These are phyloP conservation scores for Sebastes taczanowskii DNA, from an alignment of 2,797 vertebrate genomes.

Conservation along the genomic window DNA sequence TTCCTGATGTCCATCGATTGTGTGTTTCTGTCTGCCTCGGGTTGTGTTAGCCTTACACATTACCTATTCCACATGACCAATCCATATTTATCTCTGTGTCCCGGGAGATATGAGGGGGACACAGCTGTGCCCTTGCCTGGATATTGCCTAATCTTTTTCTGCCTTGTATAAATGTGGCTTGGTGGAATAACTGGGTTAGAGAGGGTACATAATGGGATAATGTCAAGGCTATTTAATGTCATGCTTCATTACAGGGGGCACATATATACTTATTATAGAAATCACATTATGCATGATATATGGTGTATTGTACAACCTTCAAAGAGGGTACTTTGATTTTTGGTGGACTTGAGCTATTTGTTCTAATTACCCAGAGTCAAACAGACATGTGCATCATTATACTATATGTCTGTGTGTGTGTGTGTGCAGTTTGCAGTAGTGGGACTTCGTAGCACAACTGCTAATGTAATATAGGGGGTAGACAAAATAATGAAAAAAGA, in stretches of 20 bases:
- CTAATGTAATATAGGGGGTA: neutral
- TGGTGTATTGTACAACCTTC: constrained; percentile 13
- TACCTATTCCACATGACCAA: constrained; percentile 49
- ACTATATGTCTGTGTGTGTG: neutral
- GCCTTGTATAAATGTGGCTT: constrained; percentile 42
- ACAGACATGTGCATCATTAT: neutral
- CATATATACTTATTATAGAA: constrained; percentile 28
- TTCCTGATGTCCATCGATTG: constrained; percentile 30
- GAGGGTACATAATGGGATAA: constrained; percentile 49
- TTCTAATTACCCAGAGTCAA: constrained; percentile 3
- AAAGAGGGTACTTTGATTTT: neutral
- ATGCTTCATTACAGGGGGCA: constrained; percentile 15
- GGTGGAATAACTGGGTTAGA: constrained; percentile 61
- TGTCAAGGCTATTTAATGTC: constrained; percentile 39
- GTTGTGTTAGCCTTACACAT: constrained; percentile 23
- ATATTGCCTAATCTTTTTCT: constrained; percentile 57
- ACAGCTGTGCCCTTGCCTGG: constrained; percentile 68
- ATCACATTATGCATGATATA: constrained; percentile 33
- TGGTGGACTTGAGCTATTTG: neutral
- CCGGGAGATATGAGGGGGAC: constrained; percentile 40
- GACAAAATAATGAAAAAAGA: neutral
- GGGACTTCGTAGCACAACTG: neutral
- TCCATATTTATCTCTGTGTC: constrained; percentile 67
- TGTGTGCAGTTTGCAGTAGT: neutral
- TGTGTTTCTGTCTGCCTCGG: constrained; percentile 23